These are phyloP conservation scores for Natrix natrix DNA, from an alignment of 2,797 vertebrate genomes.

Conservation along the genomic window DNA sequence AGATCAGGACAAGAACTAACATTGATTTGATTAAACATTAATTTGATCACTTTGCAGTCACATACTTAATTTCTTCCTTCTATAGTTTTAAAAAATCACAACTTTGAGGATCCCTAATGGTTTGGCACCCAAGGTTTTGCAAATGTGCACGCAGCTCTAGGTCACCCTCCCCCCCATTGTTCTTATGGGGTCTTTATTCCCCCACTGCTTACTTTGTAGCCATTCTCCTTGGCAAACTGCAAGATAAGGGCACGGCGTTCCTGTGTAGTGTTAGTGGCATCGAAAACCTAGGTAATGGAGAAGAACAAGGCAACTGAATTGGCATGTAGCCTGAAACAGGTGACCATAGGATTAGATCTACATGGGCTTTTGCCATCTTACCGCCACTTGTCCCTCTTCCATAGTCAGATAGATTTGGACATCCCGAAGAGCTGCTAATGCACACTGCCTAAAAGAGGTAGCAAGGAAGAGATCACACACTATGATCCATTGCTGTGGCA, in stretches of 20 bases:
- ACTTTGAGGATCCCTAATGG: neutral
- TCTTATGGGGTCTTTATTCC: neutral
- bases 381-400: conserved; percentile 83
- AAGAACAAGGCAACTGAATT: neutral
- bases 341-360: neutral
- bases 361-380: conserved; percentile 63
- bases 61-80: neutral
- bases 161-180: neutral
- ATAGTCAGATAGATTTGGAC: conserved; percentile 80
- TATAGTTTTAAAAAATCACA: neutral
- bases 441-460: conserved; percentile 78
- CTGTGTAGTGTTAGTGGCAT: conserved; percentile 88
- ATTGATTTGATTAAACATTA: neutral
- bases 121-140: neutral
- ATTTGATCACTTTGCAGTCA: neutral
- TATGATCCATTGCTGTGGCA: neutral
- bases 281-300: conserved; percentile 79
- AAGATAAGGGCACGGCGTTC: conserved; percentile 84
- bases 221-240: conserved; percentile 82
- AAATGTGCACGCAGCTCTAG: neutral
- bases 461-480: neutral
- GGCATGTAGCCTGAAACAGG: too few relatives aligned
- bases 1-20: neutral
- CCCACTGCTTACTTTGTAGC: conserved; percentile 81
- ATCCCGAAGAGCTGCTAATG: conserved; percentile 80